Conservation (phyloP, 2,888 invertebrate species). For the Deroplatys truncata region DNA sequence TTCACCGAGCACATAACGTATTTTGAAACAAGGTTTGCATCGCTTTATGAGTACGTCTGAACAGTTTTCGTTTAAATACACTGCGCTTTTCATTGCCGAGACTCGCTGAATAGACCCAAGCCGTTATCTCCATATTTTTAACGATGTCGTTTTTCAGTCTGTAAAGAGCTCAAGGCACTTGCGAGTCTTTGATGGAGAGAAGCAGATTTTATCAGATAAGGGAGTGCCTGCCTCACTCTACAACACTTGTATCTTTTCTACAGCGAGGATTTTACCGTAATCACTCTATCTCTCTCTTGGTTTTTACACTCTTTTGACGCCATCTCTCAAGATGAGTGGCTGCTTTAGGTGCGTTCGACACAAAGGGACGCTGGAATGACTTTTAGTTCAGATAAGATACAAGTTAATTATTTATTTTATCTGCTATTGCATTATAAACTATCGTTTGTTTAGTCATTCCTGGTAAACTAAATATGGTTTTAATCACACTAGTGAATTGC, state of each 20-base stretch:
- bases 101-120: not conserved
- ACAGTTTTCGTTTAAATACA: not conserved
- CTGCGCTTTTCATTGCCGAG: not conserved
- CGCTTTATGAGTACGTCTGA: not conserved
- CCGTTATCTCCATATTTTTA: not conserved
- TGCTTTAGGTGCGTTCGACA: not conserved
- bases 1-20: too few species aligned
- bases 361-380: too few species aligned
- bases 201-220: not conserved
- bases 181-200: not conserved
- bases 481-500: too few species aligned
- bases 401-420: too few species aligned
- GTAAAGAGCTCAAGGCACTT: not conserved
- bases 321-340: not conserved
- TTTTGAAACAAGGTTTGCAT: too few species aligned
- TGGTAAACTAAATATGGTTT: too few species aligned
- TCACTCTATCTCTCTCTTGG: not conserved
- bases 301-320: not conserved
- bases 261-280: not conserved
- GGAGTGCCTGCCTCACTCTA: not conserved
- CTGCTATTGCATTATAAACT: too few species aligned
- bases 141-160: not conserved
- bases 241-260: not conserved
- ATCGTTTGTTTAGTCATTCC: too few species aligned
- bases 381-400: too few species aligned